Base-by-base conservation (phyloP, 2,797 vertebrate species). In the Lacerta viridis region DNA sequence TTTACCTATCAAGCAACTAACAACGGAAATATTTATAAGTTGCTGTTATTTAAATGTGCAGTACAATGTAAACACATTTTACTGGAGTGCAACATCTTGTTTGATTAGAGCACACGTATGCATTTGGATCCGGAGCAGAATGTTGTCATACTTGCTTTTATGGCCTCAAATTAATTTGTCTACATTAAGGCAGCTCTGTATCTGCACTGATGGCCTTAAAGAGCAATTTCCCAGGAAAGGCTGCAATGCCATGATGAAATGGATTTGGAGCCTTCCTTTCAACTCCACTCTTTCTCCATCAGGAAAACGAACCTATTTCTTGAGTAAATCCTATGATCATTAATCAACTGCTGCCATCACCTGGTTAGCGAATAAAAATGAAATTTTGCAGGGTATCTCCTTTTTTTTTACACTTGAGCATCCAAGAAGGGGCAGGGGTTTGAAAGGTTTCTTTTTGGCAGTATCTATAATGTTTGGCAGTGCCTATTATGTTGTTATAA, bases 361-460 rank as follows among this genome's bases (percentile, higher is more conserved):
- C n/a, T 72, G 80, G 41, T n/a, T 83, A 87, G 78, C 74, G 72
- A 87, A 89, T 43, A 50, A 84, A 89, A 77, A 72, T 20, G 2
- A 87, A 72, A 89, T 85, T n/a, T 84, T 27, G 41, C 17, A 29
- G 15, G 71, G 2, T 10, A 76, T 25, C 11, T 66, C 25, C 64
- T 50, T 4, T 7, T 50, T 46, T 4, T 7, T 50, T 46, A 50
- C n/a, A 27, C 1, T 39, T 78, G 39, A 69, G 10, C 20, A 18
- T 69, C 25, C n/a, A 85, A 74, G 69, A 13, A 89, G 29, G 55
- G 43, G 50, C 25, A 84, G 87, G 59, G 64, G 77, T 1, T 50
- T 87, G 5, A 13, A 84, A 46, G 39, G 33, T 5, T 78, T 10
- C 83, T 68, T n/a, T 81, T 29, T 85, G 33, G 36, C 68, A 81